A percentile compares a stretch with the other conserved stretches of the same genome.
These are phyloP conservation scores for Xestoiulus laeticollis DNA, from an alignment of 2,888 invertebrate species.

Conservation along the genomic window DNA sequence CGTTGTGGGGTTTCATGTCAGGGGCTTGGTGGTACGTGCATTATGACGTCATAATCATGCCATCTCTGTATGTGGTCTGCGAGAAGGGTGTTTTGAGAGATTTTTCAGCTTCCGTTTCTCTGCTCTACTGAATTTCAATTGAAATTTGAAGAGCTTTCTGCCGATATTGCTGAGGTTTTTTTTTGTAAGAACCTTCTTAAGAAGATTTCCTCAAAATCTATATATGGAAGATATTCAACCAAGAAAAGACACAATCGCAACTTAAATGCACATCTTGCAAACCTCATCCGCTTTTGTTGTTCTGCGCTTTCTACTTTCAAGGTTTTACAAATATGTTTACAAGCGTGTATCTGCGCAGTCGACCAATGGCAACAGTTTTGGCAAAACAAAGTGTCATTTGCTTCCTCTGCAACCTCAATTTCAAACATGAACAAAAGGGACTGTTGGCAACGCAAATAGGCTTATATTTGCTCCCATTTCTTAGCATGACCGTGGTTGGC, in stretches of 20 bases:
- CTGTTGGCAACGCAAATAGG: not conserved
- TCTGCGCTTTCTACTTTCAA: conserved; percentile 17
- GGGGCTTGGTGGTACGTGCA: not conserved
- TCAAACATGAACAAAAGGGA: conserved; percentile 6
- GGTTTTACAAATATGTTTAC: conserved; percentile 24
- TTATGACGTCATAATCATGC: conserved; percentile 13
- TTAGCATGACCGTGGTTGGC: not conserved
- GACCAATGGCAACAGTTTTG: conserved; percentile 26
- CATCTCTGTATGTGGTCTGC: conserved; percentile 24
- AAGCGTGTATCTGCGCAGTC: not conserved
- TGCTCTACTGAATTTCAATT: conserved; percentile 52
- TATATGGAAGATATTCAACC: conserved; percentile 27
- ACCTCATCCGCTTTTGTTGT: conserved; percentile 36
- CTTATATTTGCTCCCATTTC: not conserved
- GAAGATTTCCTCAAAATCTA: conserved; percentile 28
- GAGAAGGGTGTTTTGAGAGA: not conserved
- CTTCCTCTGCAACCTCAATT: conserved; percentile 18
- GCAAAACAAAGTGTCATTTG: conserved; percentile 7
- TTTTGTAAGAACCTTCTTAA: conserved; percentile 39
- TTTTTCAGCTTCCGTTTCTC: conserved; percentile 51
- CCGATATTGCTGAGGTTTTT: conserved; percentile 27
- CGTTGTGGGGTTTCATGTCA: not conserved
- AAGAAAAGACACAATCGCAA: conserved; percentile 42
- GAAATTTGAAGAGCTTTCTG: conserved; percentile 50
- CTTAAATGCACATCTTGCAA: conserved; percentile 47